Conservation (phyloP, 2,888 invertebrate species). For the Melanargia galathea region DNA sequence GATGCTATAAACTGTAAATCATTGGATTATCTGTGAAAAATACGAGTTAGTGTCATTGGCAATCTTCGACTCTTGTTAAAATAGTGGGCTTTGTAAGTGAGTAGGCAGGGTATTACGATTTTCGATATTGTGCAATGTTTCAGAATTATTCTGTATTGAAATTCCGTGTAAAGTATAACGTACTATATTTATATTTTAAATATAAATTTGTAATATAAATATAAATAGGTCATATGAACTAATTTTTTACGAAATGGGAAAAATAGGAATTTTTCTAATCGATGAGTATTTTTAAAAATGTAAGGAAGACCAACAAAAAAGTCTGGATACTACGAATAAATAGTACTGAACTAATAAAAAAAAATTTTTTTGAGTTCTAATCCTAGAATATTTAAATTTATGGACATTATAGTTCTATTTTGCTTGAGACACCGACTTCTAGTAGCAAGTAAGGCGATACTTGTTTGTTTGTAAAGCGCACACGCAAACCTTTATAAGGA, state of each 20-base stretch:
- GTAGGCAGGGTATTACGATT: background rate
- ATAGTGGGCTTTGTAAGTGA: background rate
- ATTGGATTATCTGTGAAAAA: slow-evolving; percentile 6
- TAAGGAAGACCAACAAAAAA: too few relatives aligned
- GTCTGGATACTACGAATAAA: too few relatives aligned
- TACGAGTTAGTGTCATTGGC: background rate
- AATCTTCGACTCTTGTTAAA: background rate
- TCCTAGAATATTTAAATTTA: background rate
- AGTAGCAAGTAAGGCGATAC: slow-evolving; percentile 32
- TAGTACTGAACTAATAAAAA: too few relatives aligned
- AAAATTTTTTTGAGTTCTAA: background rate
- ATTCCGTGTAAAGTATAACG: background rate
- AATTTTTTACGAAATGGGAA: too few relatives aligned
- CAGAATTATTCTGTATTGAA: background rate
- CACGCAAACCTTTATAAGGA: background rate
- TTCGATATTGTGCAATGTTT: background rate
- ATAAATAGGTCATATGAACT: too few relatives aligned
- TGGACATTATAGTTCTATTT: slow-evolving; percentile 9
- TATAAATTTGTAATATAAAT: too few relatives aligned
- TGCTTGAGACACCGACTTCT: slow-evolving; percentile 25
- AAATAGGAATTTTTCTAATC: too few relatives aligned
- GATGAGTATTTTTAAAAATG: too few relatives aligned
- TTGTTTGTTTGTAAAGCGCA: slow-evolving; percentile 24
- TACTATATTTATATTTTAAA: background rate
- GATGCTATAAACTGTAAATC: slow-evolving; percentile 1